Percentiles rank a stretch among this genome's conserved stretches.
phyloP scores from a whole-genome alignment of 2,888 invertebrate species.

The Drosophila prolongata region DNA sequence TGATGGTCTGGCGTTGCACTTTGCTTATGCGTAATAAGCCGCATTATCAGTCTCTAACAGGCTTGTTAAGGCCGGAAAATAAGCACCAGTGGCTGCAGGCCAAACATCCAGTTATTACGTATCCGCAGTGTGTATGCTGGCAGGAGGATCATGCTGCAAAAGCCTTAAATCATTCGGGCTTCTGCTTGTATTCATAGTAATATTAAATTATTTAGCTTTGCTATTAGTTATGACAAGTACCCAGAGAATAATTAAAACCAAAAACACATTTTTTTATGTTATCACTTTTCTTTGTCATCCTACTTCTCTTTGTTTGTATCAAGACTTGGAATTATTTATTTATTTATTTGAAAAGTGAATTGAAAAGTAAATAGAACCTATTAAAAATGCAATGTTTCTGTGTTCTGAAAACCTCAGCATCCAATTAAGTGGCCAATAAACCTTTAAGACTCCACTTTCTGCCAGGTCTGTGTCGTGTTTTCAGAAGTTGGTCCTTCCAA shows the following conservation, averaged over 20 bases:
- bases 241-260: no score
- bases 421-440: constrained; percentile 32
- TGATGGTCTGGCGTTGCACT: constrained; percentile 12
- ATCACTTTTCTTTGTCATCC: no score
- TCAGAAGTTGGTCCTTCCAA: constrained; percentile 11
- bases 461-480: constrained; percentile 46
- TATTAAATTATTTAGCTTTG: background rate
- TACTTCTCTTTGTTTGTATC: no score
- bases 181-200: background rate
- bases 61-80: constrained; percentile 1
- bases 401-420: background rate
- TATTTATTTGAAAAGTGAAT: no score
- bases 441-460: constrained; percentile 13
- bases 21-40: constrained; percentile 25
- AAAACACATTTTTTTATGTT: no score
- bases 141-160: background rate
- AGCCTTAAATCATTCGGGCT: background rate
- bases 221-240: no score
- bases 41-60: constrained; percentile 24
- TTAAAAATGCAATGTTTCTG: no score
- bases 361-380: no score
- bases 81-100: background rate
- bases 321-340: no score
- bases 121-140: constrained; percentile 8
- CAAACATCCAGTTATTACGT: background rate